Evolutionary conservation across 2,888 invertebrate species (phyloP).

Genomic region (Campopleginae sp.): DNA sequence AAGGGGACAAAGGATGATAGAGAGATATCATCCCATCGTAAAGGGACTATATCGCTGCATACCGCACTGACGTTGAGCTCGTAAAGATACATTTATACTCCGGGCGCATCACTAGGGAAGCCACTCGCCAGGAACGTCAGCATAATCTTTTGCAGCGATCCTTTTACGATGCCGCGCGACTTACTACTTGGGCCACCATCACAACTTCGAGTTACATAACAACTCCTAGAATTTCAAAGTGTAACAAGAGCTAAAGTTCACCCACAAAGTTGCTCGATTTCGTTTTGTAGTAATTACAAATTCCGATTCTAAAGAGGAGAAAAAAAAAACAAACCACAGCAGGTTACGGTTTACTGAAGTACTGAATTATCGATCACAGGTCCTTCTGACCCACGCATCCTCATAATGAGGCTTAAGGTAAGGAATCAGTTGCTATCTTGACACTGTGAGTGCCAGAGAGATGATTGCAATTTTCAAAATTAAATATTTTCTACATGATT

Average conservation of each 20-base stretch:
- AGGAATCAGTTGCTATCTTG: too few species aligned
- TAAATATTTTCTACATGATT: too few species aligned
- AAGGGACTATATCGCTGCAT: slow-evolving; percentile 62
- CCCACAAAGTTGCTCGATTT: slow-evolving; percentile 54
- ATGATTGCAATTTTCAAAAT: too few species aligned
- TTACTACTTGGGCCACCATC: slow-evolving; percentile 71
- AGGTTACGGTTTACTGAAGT: not conserved
- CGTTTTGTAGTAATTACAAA: slow-evolving; percentile 4
- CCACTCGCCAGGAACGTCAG: slow-evolving; percentile 70
- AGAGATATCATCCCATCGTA: slow-evolving; percentile 56
- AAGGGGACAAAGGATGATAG: not conserved
- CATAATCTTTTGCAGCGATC: slow-evolving; percentile 73
- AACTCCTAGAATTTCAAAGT: slow-evolving; percentile 23
- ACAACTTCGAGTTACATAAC: slow-evolving; percentile 12
- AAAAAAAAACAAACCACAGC: not conserved
- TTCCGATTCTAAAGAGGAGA: not conserved
- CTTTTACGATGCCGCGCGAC: slow-evolving; percentile 71
- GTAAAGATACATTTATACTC: slow-evolving; percentile 74
- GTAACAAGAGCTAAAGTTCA: not conserved
- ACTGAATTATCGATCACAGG: too few species aligned
- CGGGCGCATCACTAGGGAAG: slow-evolving; percentile 70
- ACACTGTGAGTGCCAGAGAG: too few species aligned
- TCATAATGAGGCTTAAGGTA: too few species aligned
- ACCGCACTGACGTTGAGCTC: slow-evolving; percentile 69
- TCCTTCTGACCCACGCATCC: too few species aligned